Percentiles rank a stretch among this genome's conserved stretches.
Evolutionary conservation across 1,140 invertebrate species (phyloP).

Genomic region (Ladona fulva): DNA sequence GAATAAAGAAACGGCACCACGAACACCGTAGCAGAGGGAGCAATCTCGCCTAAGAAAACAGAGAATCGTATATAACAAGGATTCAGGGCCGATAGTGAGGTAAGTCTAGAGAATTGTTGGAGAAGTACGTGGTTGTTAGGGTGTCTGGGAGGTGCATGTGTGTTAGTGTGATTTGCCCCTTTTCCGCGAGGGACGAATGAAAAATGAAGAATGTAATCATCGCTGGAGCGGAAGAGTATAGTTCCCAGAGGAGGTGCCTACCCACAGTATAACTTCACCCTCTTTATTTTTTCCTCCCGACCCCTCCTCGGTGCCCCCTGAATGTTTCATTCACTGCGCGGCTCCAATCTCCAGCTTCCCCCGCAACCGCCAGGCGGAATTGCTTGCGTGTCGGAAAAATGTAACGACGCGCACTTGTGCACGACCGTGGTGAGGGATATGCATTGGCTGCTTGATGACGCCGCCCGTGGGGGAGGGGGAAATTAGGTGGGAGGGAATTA

Average conservation of each 20-base stretch:
- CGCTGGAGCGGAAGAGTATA: neutral
- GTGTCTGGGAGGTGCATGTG: neutral
- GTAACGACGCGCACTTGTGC: no score
- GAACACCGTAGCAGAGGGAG: no score
- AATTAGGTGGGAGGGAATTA: no score
- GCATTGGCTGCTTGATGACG: no score
- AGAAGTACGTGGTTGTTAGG: neutral
- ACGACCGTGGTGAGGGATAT: no score
- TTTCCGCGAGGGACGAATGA: neutral
- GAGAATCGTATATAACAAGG: no score
- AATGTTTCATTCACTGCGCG: neutral
- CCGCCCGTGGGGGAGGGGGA: no score
- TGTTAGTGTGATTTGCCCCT: neutral
- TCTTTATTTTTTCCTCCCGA: neutral
- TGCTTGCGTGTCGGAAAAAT: no score
- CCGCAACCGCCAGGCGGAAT: no score
- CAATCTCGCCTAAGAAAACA: no score
- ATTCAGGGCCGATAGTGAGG: no score
- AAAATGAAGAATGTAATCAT: conserved; percentile 8
- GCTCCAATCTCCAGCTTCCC: neutral
- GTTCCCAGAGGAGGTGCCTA: neutral
- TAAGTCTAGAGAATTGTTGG: neutral
- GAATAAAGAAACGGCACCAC: no score
- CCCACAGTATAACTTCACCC: neutral
- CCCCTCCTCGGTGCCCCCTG: neutral